phyloP scores from a whole-genome alignment of 2,797 vertebrate species.

The Gallirallus australis region DNA sequence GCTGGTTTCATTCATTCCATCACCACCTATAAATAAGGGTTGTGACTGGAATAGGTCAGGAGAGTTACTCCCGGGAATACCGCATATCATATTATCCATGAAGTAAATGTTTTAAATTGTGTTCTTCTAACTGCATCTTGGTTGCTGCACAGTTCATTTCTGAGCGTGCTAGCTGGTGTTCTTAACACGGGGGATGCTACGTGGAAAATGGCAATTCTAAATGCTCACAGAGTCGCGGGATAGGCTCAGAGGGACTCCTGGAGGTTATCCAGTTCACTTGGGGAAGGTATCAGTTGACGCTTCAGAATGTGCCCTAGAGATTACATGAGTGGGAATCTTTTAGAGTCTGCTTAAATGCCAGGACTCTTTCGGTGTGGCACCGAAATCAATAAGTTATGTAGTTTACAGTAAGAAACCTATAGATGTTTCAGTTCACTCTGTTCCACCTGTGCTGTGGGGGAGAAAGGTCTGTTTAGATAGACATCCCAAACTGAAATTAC shows the following conservation, averaged over 20 bases:
- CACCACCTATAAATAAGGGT: slow-evolving; percentile 33
- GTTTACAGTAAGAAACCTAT: background rate
- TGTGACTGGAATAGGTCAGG: slow-evolving; percentile 10
- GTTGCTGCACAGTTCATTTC: background rate
- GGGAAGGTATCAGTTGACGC: background rate
- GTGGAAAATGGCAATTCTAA: background rate
- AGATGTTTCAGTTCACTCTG: background rate
- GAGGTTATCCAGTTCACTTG: background rate
- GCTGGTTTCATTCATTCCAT: background rate
- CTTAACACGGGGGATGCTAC: background rate
- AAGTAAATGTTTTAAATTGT: slow-evolving; percentile 45
- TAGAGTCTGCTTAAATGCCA: background rate
- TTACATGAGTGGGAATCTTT: background rate
- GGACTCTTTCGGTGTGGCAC: background rate
- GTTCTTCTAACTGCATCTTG: background rate
- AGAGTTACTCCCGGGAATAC: slow-evolving; percentile 19
- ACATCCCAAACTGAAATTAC: background rate
- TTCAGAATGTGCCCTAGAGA: background rate
- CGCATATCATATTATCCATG: background rate
- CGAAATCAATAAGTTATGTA: background rate
- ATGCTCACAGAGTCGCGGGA: background rate
- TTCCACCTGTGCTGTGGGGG: background rate
- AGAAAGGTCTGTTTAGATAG: rapidly evolving
- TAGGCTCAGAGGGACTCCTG: background rate
- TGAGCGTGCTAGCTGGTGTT: background rate